Evolutionary conservation across 2,797 vertebrate genomes (phyloP).

Genomic region (Micromesistius poutassou): DNA sequence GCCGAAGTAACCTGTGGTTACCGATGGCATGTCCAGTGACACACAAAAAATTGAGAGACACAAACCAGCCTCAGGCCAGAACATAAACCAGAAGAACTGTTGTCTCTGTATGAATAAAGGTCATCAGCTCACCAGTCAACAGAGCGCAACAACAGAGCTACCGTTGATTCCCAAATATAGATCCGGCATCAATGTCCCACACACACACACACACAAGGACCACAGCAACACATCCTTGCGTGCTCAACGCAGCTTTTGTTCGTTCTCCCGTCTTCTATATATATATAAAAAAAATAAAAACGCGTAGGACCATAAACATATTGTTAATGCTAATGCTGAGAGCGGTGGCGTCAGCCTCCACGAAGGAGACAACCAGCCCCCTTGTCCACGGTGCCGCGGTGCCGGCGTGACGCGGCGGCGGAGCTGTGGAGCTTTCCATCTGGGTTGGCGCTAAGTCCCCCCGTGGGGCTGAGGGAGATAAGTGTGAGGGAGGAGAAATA

Average conservation of each 20-base stretch:
- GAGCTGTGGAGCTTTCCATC: constrained; percentile 12
- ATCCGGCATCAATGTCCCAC: not conserved
- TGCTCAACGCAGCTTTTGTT: not conserved
- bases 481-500: not conserved
- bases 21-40: no score
- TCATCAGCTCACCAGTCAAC: constrained; percentile 54
- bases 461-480: not conserved
- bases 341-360: not conserved
- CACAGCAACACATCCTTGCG: not conserved
- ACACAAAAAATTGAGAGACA: no score
- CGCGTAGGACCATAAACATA: not conserved
- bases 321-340: not conserved
- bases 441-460: not conserved
- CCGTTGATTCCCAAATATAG: not conserved
- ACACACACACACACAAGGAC: not conserved
- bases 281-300: not conserved
- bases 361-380: constrained; percentile 2
- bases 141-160: constrained; percentile 10
- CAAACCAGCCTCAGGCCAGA: not conserved
- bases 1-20: not conserved
- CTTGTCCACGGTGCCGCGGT: not conserved
- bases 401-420: constrained; percentile 16
- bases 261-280: not conserved
- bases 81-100: constrained; percentile 21
- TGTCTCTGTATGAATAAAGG: constrained; percentile 38